These are phyloP conservation scores for Ctenoplectra terminalis DNA, from an alignment of 1,140 invertebrate genomes.

Conservation along the genomic window DNA sequence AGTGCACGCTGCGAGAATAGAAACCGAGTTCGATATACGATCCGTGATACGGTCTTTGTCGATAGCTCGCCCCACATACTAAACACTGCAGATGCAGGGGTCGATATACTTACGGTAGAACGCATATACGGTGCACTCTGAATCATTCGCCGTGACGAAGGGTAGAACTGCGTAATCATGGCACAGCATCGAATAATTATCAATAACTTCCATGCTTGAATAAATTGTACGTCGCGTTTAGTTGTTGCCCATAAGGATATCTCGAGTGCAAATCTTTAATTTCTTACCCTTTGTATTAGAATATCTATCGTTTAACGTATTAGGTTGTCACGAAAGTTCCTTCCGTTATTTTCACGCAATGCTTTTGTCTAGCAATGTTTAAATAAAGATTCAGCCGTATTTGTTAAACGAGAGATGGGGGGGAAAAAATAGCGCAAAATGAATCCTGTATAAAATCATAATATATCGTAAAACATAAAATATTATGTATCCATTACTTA, in stretches of 20 bases:
- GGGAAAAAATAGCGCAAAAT: too few relatives aligned
- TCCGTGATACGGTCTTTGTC: conserved; percentile 28
- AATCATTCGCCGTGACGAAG: conserved; percentile 10
- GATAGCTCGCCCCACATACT: conserved; percentile 32
- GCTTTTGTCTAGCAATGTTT: too few relatives aligned
- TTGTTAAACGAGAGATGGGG: too few relatives aligned
- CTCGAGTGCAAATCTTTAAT: neutral
- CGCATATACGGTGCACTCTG: neutral
- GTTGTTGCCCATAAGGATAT: neutral
- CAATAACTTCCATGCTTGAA: neutral
- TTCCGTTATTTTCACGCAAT: too few relatives aligned
- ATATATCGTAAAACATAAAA: too few relatives aligned
- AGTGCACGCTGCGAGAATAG: conserved; percentile 8
- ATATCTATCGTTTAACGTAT: neutral
- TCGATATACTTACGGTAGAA: conserved; percentile 30
- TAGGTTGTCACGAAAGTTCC: too few relatives aligned
- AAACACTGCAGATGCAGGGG: conserved; percentile 26
- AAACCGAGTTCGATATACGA: conserved; percentile 21
- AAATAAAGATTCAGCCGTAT: too few relatives aligned
- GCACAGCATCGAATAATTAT: conserved; percentile 13
- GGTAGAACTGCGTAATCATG: neutral
- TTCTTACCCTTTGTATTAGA: neutral
- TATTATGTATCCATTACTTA: too few relatives aligned
- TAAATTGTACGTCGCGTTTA: neutral
- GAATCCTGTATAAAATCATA: too few relatives aligned